Evolutionary conservation across 1,140 invertebrate genomes (phyloP).

Genomic region (Tetramorium parvispinum): DNA sequence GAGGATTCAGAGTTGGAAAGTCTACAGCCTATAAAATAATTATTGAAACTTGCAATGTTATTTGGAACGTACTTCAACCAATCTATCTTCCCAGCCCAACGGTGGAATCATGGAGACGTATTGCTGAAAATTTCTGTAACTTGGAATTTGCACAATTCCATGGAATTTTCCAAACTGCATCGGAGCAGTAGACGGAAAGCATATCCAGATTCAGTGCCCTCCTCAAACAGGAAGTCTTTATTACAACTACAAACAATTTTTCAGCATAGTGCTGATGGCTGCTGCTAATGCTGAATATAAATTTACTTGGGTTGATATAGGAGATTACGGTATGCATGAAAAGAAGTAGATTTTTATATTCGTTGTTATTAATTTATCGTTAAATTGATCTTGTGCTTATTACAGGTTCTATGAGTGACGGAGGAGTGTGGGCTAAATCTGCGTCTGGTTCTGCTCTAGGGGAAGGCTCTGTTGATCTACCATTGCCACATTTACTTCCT

Average conservation of each 20-base stretch:
- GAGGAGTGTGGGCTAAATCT: neutral
- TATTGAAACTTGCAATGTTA: neutral
- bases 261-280: neutral
- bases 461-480: neutral
- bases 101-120: neutral
- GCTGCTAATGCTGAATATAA: slow-evolving; percentile 1
- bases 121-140: neutral
- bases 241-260: slow-evolving; percentile 1
- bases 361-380: neutral
- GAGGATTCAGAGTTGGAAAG: slow-evolving; percentile 1
- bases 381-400: neutral
- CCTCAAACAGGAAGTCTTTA: neutral
- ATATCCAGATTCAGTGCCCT: neutral
- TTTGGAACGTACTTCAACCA: slow-evolving; percentile 8
- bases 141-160: no score
- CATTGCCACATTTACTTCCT: neutral
- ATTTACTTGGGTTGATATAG: slow-evolving; percentile 11
- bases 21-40: slow-evolving; percentile 8
- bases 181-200: neutral
- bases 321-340: neutral
- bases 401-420: neutral
- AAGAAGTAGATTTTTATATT: neutral
- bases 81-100: slow-evolving; percentile 1
- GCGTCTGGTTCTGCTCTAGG: neutral
- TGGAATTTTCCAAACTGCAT: slow-evolving; percentile 19